Base-by-base conservation (phyloP, 2,113 vertebrate species). In the Phyllostomus hastatus region DNA sequence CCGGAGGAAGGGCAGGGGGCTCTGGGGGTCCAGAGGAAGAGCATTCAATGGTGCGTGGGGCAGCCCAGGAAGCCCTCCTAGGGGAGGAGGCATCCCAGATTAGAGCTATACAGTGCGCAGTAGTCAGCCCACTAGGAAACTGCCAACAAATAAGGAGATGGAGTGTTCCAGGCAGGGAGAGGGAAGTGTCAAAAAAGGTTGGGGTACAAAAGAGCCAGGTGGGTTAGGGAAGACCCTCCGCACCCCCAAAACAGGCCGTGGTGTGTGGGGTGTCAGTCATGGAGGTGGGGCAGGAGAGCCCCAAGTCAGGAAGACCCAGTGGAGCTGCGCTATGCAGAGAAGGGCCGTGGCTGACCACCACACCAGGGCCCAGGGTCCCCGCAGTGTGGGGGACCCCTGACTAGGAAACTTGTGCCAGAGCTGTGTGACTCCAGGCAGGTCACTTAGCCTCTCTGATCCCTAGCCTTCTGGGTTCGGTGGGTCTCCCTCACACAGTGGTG, bases 161-260 rank as follows among this genome's bases (percentile, higher is more conserved):
- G 43, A 82, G 8, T 66, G 28, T 87, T 73, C 17, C 22, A 61
- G 38, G 19, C 54, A 26, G 48, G 81, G 54, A 66, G 57, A 81
- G 54, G 14, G 41, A 43, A 8, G 26, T 57, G 31, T 75, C 75
- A 46, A 17, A 38, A 24, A 72, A 82, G 54, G 10, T 9, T 17
- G 7, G 54, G 41, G 6, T 28, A 17, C 31, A 17, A 50, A 35
- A 52, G 43, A 14, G 48, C 31, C 19, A 5, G 1, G 2, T 83
- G 31, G n/a, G 28, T 33, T 52, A 57, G n/a, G 15, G 35, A 54
- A 79, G 50, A 28, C 52, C 33, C 6, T 10, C 17, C 38, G 66
- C 0, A 10, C 1, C 22, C 16, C 22, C 4, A 22, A 80, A 67
- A 48, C 20, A 15, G n/a, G 67, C 15, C 0, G 1, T 9, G 41